Evolutionary conservation across 2,113 vertebrate genomes (phyloP).

Genomic region (Ameiurus melas): DNA sequence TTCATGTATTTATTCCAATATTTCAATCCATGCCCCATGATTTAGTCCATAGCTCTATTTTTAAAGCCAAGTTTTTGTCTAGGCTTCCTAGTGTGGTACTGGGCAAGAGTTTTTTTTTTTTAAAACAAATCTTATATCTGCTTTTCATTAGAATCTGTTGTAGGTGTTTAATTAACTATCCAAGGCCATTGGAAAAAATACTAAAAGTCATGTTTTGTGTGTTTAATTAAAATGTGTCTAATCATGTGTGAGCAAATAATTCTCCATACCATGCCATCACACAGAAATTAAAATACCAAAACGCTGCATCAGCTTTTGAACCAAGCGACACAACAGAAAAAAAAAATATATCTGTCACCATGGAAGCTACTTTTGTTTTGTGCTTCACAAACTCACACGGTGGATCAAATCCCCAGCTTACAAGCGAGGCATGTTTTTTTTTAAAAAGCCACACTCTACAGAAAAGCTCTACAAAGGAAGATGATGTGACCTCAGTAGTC

Average conservation of each 20-base stretch:
- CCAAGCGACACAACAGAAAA: not conserved
- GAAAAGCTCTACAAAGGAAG: slow-evolving; percentile 29
- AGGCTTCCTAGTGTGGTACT: not conserved
- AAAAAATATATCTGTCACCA: not conserved
- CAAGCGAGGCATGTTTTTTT: slow-evolving; percentile 30
- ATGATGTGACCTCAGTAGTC: slow-evolving; percentile 24
- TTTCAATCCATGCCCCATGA: not conserved
- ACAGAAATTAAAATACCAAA: not conserved
- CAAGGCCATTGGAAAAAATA: not conserved
- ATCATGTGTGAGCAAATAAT: not conserved
- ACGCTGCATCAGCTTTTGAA: not conserved
- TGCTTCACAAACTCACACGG: not conserved
- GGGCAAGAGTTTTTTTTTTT: not conserved
- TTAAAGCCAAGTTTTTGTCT: not conserved
- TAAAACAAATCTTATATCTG: not conserved
- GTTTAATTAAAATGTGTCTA: not conserved
- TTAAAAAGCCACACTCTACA: slow-evolving; percentile 30
- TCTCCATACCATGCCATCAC: not conserved
- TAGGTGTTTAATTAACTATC: not conserved
- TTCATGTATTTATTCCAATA: not conserved
- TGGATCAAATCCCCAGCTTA: slow-evolving; percentile 21
- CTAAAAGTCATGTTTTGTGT: not conserved
- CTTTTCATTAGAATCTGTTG: not conserved
- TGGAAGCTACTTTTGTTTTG: not conserved
- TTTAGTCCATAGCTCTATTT: too few relatives aligned